Conservation (phyloP, 2,888 invertebrate species). For the Drosophila paucipuncta region DNA sequence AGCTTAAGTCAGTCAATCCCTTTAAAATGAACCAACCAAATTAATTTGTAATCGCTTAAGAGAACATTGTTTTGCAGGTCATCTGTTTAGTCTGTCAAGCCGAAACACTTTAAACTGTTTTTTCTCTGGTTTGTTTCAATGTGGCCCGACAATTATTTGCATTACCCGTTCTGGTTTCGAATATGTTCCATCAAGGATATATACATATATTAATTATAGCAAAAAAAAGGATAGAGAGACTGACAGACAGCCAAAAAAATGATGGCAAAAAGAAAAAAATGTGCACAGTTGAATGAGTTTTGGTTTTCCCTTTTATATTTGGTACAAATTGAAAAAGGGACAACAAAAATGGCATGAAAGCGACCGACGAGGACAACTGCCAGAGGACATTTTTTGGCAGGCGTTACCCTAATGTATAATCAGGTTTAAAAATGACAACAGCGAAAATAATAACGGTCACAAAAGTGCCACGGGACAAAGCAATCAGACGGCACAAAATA, state of each 20-base stretch:
- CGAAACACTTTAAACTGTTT: neutral
- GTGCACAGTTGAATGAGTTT: slow-evolving; percentile 72
- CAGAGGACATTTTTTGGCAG: slow-evolving; percentile 45
- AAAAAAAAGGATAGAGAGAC: slow-evolving; percentile 17
- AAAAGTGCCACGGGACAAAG: slow-evolving; percentile 60
- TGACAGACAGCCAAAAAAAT: slow-evolving; percentile 28
- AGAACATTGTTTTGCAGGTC: neutral
- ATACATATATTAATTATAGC: slow-evolving; percentile 72
- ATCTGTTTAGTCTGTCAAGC: neutral
- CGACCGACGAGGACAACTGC: slow-evolving; percentile 34
- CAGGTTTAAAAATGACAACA: slow-evolving; percentile 71
- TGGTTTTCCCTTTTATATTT: slow-evolving; percentile 37
- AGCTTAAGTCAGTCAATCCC: neutral
- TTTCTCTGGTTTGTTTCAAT: slow-evolving; percentile 23
- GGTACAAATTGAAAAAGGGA: slow-evolving; percentile 71
- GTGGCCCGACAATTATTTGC: slow-evolving; percentile 63
- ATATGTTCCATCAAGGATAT: slow-evolving; percentile 60
- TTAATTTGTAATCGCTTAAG: neutral
- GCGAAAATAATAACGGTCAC: slow-evolving; percentile 59
- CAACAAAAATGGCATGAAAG: slow-evolving; percentile 54
- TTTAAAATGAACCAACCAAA: neutral
- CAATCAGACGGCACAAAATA: slow-evolving; percentile 52
- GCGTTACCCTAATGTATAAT: slow-evolving; percentile 64
- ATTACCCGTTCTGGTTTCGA: slow-evolving; percentile 56
- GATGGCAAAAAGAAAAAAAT: slow-evolving; percentile 16